These are phyloP conservation scores for Gymnorhina tibicen DNA, from an alignment of 2,113 vertebrate species.

Conservation along the genomic window DNA sequence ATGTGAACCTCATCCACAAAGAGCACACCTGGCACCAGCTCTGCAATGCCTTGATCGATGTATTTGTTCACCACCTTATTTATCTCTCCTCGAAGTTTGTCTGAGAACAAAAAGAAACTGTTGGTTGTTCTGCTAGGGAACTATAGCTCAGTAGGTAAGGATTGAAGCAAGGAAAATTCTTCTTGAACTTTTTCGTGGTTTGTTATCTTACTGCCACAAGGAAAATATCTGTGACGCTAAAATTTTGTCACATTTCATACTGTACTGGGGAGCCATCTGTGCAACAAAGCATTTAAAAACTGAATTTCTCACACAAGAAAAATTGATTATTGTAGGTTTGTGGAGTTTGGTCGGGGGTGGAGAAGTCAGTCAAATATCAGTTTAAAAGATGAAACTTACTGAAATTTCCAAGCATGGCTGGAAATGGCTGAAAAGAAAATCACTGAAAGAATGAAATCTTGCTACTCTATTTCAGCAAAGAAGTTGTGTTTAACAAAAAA, in stretches of 20 bases:
- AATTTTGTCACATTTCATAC: neutral
- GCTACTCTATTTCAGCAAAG: neutral
- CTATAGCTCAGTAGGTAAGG: neutral
- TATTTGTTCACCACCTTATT: conserved; percentile 99
- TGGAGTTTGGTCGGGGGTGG: neutral
- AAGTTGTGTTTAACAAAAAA: neutral
- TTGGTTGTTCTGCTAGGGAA: neutral
- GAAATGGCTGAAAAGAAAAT: neutral
- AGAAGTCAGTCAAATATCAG: neutral
- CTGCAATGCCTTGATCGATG: conserved; percentile 95
- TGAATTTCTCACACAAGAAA: neutral
- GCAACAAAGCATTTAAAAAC: neutral
- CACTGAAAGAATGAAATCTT: neutral
- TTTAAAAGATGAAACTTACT: neutral
- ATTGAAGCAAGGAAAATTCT: neutral
- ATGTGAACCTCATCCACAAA: conserved; percentile 98
- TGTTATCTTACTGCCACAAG: neutral
- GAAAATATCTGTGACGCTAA: neutral
- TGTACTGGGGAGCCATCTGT: neutral
- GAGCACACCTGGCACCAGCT: conserved; percentile 93
- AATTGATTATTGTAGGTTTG: neutral
- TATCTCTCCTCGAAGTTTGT: conserved; percentile 95
- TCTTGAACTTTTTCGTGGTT: neutral
- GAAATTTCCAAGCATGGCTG: neutral
- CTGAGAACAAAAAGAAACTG: conserved; percentile 58